Evolutionary conservation across 2,113 vertebrate genomes (phyloP).

Genomic region (Bos indicus): DNA sequence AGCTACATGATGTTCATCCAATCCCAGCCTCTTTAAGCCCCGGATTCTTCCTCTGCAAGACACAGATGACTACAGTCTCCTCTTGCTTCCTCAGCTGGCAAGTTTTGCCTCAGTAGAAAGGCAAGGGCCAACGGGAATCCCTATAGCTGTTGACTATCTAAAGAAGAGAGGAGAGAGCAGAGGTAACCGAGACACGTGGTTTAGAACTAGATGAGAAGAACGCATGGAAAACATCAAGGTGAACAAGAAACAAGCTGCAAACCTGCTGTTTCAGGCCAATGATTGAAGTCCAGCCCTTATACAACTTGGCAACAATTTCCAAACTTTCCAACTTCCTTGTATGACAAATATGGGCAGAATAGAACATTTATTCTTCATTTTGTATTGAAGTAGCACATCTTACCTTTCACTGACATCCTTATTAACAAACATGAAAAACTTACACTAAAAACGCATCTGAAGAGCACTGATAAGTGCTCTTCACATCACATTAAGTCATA

Average conservation of each 20-base stretch:
- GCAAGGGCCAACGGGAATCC: not conserved
- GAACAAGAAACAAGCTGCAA: not conserved
- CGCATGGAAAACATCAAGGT: not conserved
- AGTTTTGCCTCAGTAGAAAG: not conserved
- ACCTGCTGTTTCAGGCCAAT: not conserved
- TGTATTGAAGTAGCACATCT: not conserved
- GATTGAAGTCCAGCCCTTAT: not conserved
- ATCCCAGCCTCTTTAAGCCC: not conserved
- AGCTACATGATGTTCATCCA: not conserved
- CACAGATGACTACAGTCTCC: not conserved
- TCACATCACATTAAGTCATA: not conserved
- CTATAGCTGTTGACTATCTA: fast-evolving
- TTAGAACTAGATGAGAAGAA: not conserved
- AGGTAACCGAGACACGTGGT: not conserved
- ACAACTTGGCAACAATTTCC: not conserved
- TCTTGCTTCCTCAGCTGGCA: not conserved
- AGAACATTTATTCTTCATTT: not conserved
- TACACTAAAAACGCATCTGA: not conserved
- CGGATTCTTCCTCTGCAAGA: not conserved
- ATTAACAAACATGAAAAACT: not conserved
- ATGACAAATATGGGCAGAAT: not conserved
- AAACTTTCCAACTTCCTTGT: not conserved
- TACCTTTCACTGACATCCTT: not conserved
- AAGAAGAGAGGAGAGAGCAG: not conserved
- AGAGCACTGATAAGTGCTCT: not conserved